A percentile compares a stretch with the other conserved stretches of the same genome.
Conservation (phyloP, 2,113 vertebrate genomes). For the Phodopus roborovskii region DNA sequence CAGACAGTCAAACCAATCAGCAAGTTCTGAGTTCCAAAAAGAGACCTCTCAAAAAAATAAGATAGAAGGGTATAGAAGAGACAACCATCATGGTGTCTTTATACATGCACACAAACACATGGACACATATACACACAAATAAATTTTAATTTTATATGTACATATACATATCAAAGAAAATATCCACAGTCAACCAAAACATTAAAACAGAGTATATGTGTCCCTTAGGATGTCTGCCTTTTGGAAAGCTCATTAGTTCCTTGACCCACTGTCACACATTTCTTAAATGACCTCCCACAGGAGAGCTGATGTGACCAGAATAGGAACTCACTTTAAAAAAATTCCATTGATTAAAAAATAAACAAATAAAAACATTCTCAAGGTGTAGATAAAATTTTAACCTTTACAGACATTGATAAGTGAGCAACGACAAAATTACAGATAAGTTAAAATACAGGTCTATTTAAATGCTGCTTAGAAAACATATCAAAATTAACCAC, state of each 20-base stretch:
- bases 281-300: not conserved
- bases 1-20: too few relatives aligned
- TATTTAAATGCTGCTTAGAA: not conserved
- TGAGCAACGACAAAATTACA: not conserved
- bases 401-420: not conserved
- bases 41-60: too few relatives aligned
- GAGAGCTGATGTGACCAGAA: not conserved
- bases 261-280: not conserved
- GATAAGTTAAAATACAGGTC: too few relatives aligned
- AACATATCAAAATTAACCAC: not conserved
- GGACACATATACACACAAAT: too few relatives aligned
- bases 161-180: too few relatives aligned
- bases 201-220: not conserved
- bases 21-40: too few relatives aligned
- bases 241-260: not conserved
- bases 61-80: too few relatives aligned
- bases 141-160: too few relatives aligned
- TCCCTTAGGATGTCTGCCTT: not conserved
- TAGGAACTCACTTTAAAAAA: not conserved
- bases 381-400: not conserved
- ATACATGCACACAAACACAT: too few relatives aligned
- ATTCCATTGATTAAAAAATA: not conserved
- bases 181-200: not conserved
- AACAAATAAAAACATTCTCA: not conserved
- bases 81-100: too few relatives aligned